Evolutionary conservation across 37 sponge, comb jelly and placozoan genomes (phyloP).

Genomic region (Aphrocallistes beatrix): DNA sequence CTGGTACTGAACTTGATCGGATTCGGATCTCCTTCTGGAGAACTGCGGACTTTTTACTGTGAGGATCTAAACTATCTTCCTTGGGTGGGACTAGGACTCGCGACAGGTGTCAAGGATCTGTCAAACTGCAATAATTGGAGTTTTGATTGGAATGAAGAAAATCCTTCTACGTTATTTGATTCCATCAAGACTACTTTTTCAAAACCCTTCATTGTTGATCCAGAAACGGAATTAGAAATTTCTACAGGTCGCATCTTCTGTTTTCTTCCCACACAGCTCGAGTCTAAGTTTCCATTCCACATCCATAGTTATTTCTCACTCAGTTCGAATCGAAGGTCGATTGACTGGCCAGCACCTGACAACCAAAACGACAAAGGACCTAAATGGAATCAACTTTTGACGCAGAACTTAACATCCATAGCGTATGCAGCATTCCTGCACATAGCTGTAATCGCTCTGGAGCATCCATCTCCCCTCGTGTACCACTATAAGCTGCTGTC

Average conservation of each 20-base stretch:
- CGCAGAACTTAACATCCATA: not conserved
- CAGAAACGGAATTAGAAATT: not conserved
- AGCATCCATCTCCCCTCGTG: not conserved
- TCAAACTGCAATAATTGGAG: not conserved
- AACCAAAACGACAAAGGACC: not conserved
- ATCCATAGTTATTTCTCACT: constrained; percentile 10
- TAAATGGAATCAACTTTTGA: not conserved
- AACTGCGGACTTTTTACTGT: not conserved
- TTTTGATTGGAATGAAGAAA: not conserved
- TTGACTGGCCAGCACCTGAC: not conserved
- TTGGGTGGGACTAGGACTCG: not conserved
- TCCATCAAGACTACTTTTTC: not conserved
- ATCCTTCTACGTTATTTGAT: not conserved
- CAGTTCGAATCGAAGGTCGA: not conserved
- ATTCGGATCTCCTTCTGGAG: not conserved
- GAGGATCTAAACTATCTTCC: not conserved
- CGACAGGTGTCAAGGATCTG: not conserved
- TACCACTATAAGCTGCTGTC: constrained; percentile 12
- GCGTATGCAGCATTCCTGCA: not conserved
- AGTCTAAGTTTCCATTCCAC: constrained; percentile 1
- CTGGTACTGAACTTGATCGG: not conserved
- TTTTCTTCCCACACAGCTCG: not conserved
- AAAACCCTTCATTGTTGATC: not conserved
- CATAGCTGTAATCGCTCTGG: not conserved
- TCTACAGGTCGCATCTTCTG: not conserved